Base-by-base conservation (phyloP, 2,888 invertebrate genomes). In the Steinernema carpocapsae region DNA sequence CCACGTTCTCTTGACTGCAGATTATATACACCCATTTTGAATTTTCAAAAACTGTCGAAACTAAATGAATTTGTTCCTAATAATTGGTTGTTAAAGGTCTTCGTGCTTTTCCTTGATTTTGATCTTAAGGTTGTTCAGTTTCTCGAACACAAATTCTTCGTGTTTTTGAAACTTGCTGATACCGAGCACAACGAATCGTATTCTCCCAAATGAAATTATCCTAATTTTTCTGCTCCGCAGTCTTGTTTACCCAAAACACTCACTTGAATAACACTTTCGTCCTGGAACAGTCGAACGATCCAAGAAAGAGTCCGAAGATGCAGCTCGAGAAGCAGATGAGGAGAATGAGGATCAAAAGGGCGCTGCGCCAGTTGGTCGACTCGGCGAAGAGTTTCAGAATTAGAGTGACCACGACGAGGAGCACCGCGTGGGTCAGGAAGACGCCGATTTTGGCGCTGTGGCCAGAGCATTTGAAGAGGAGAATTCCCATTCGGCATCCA, bases 311-410 rank as follows among this genome's bases (percentile, higher is more conserved):
- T 22, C 64, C 64, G 64, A 64, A 64, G 64, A 64, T 64, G 32
- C 64, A 64, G 64, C 64, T 64, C 32, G 64, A 64, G 64, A 64
- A 64, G 64, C 64, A 64, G 64, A 64, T 64, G 32, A 64, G 64
- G 32, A 64, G 64, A 26, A 64, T 64, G 64, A 64, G 64, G 32
- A 64, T 32, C 17, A 64, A 32, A 14, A 64, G 64, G 10, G 64
- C 64, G 32, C 64, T 64, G 4, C 64, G 64, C 64, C 64, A 64
- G 29, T 2, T 29, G 4, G 64, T 64, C 12, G 64, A 64, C 64
- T 64, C 64, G 64, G 64, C 64, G 64, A 64, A 64, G 32, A 64
- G 64, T 26, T 64, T 64, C 64, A 64, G 32, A 17, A 64, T 26
- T 1, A 64, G 64, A 29, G 64, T 64, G 64, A 64, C 32, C 29